Base-by-base conservation (phyloP, 2,113 vertebrate species). In the Gymnocephalus cernua region DNA sequence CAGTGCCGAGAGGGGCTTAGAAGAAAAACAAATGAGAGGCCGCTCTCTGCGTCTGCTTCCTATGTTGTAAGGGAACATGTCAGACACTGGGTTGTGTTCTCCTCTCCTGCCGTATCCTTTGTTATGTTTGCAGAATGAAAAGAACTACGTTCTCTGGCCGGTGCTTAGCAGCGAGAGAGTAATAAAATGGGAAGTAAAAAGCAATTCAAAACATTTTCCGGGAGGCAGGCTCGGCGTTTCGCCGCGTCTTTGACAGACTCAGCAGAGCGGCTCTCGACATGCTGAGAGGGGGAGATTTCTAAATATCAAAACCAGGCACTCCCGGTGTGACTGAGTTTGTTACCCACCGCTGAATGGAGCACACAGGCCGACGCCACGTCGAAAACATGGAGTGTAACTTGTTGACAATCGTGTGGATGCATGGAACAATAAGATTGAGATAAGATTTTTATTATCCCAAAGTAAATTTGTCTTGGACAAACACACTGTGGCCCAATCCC, bases 151-250 rank as follows among this genome's bases (percentile, higher is more conserved):
- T 79, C 69, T 71, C 32, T 64, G 59, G 66, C 65, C 25, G 2
- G 45, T 18, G 74, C 76, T 70, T 32, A 64, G 80, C 1, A 61
- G 61, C 70, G 27, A 38, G 76, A 87, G 88, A 84, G 69, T 81
- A 78, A 82, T 88, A 84, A 88, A 78, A 85, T 38, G n/a, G 16
- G 81, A 78, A 85, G 32, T 57, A 75, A 78, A 90, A 90, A 80
- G 86, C 44, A 87, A 86, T 84, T 69, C 79, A 83, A 83, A 84
- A 63, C 74, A 29, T 71, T 82, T 41, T 82, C 69, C 72, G 76
- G 63, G 66, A 65, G 85, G 65, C 79, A 25, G n/a, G 47, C 44
- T 54, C 53, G 9, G 38, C 68, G 59, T 75, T 93, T 91, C 79
- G 82, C 50, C 44, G 61, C 61, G 65, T 75, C 77, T 67, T 50